A percentile compares a stretch with the other conserved stretches of the same genome.
Evolutionary conservation across 1,140 invertebrate genomes (phyloP).

Genomic region (Drosophila tristis): DNA sequence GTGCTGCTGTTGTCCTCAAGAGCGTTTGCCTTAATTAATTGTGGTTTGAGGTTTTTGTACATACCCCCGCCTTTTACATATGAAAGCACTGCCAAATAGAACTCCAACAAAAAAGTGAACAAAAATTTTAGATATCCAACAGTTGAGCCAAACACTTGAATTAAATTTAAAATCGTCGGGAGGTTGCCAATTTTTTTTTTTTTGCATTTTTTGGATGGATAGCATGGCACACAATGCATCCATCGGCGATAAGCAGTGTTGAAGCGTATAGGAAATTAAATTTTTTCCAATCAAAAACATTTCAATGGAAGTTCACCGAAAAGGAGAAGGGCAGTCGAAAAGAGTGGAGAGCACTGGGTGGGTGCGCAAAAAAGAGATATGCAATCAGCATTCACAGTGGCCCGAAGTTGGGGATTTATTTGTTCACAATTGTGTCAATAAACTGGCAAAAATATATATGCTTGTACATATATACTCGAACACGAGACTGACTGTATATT

Average conservation of each 20-base stretch:
- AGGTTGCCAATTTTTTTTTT: conserved; percentile 53
- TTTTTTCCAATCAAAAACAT: conserved; percentile 84
- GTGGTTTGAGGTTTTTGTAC: conserved; percentile 64
- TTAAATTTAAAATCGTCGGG: conserved; percentile 66
- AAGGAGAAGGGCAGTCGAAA: not conserved
- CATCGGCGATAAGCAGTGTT: conserved; percentile 65
- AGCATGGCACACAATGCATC: conserved; percentile 56
- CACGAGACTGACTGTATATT: too few relatives aligned
- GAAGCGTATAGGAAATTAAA: conserved; percentile 83
- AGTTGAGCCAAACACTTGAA: conserved; percentile 49
- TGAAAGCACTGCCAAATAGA: not conserved
- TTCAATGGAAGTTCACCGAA: conserved; percentile 72
- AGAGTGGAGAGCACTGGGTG: not conserved
- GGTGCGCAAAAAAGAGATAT: conserved; percentile 24
- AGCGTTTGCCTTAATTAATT: conserved; percentile 72
- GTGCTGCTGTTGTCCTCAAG: conserved; percentile 49
- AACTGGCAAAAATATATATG: conserved; percentile 37
- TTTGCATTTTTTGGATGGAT: conserved; percentile 15
- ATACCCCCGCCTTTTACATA: conserved; percentile 38
- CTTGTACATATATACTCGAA: not conserved
- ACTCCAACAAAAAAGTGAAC: too few relatives aligned
- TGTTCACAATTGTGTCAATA: conserved; percentile 56
- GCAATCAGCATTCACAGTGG: conserved; percentile 42
- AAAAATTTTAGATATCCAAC: conserved; percentile 75
- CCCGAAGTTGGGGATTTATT: conserved; percentile 50